These are phyloP conservation scores for Xylota segnis DNA, from an alignment of 2,888 invertebrate species.

Conservation along the genomic window DNA sequence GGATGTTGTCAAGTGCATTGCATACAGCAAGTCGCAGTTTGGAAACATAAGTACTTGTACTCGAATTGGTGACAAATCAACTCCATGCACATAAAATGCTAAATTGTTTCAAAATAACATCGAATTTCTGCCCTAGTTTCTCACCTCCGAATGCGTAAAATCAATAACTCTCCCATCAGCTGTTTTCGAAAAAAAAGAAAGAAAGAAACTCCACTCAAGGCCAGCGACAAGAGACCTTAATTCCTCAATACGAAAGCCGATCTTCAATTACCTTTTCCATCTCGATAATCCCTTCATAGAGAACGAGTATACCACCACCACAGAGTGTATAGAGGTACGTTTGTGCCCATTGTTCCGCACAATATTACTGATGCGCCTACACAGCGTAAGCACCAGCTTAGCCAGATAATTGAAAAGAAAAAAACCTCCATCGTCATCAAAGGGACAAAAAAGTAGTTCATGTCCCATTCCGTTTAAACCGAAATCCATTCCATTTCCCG, in stretches of 20 bases:
- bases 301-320: neutral
- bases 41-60: too few species aligned
- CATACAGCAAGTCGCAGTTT: too few species aligned
- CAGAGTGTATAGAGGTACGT: neutral
- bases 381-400: slow-evolving; percentile 50
- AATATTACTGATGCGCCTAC: slow-evolving; percentile 24
- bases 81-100: too few species aligned
- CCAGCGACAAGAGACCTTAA: slow-evolving; percentile 34
- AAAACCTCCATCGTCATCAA: slow-evolving; percentile 57
- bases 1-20: too few species aligned
- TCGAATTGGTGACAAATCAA: too few species aligned
- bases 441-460: slow-evolving; percentile 51
- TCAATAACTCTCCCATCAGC: neutral
- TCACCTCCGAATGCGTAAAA: neutral
- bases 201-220: slow-evolving; percentile 35
- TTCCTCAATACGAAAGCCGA: slow-evolving; percentile 10
- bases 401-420: slow-evolving; percentile 58
- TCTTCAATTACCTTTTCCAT: slow-evolving; percentile 36
- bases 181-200: neutral
- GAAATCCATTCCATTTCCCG: slow-evolving; percentile 31
- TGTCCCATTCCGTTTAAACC: slow-evolving; percentile 11
- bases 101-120: too few species aligned
- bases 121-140: neutral
- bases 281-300: slow-evolving; percentile 33
- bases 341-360: slow-evolving; percentile 31